Percentiles rank a stretch among this genome's conserved stretches.
phyloP scores from a whole-genome alignment of 2,113 vertebrate species.

The Gorsachius goisagi region DNA sequence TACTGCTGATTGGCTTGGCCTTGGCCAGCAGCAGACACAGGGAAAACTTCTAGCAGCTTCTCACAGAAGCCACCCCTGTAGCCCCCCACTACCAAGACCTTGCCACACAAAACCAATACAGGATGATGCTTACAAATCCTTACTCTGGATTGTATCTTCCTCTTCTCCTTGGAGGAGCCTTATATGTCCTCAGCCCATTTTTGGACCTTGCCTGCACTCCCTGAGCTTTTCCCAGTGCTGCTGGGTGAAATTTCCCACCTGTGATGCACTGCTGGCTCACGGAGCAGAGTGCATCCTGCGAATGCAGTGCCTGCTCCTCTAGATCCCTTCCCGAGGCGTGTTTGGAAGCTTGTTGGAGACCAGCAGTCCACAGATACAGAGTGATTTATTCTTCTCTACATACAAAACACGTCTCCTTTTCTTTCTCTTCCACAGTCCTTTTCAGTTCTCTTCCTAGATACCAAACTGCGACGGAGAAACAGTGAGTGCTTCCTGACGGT shows the following conservation, averaged over 20 bases:
- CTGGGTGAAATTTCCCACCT: not conserved
- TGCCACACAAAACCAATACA: too few relatives aligned
- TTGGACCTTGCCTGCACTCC: not conserved
- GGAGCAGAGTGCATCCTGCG: accelerated
- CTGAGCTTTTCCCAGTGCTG: not conserved
- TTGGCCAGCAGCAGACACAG: too few relatives aligned
- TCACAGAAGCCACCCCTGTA: too few relatives aligned
- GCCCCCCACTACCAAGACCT: too few relatives aligned
- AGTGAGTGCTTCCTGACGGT: not conserved
- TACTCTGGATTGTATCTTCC: not conserved
- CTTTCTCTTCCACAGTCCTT: not conserved
- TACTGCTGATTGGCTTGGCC: too few relatives aligned
- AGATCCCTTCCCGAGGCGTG: not conserved
- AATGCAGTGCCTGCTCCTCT: not conserved
- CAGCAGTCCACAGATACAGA: not conserved
- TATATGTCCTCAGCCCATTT: not conserved
- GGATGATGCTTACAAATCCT: not conserved
- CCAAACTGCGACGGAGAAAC: not conserved
- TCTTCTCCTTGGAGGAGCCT: not conserved
- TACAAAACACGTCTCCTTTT: not conserved
- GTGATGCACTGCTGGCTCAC: not conserved
- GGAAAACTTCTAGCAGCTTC: too few relatives aligned
- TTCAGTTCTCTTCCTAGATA: not conserved
- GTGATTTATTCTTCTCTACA: not conserved
- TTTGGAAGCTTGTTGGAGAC: not conserved